Evolutionary conservation across 2,797 vertebrate genomes (phyloP).

Genomic region (Tapirus indicus): DNA sequence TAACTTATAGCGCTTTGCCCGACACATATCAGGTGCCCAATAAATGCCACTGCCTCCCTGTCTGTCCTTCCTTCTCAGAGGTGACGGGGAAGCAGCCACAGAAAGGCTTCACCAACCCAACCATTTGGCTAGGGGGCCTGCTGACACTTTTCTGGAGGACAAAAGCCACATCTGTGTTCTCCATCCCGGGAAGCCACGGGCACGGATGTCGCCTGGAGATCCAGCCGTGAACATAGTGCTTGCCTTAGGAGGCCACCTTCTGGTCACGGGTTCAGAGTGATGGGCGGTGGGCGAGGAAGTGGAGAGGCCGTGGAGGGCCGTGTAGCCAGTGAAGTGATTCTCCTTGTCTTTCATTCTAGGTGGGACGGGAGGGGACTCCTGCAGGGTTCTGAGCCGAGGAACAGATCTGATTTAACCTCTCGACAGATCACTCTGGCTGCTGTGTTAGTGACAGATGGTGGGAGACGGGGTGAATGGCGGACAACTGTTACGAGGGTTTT

Average conservation of each 20-base stretch:
- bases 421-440: neutral
- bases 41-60: fast-evolving
- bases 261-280: neutral
- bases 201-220: fast-evolving
- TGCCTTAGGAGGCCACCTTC: neutral
- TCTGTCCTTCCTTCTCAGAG: neutral
- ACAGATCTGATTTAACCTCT: neutral
- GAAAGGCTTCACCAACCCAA: neutral
- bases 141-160: neutral
- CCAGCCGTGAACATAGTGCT: fast-evolving
- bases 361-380: neutral
- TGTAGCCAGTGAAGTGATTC: fast-evolving
- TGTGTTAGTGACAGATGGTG: fast-evolving
- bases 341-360: neutral
- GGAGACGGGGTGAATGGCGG: fast-evolving
- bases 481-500: fast-evolving
- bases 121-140: fast-evolving
- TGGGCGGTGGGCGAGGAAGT: fast-evolving
- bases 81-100: neutral
- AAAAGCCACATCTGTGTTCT: neutral
- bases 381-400: neutral
- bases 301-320: neutral
- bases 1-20: neutral
- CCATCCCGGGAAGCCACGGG: fast-evolving
- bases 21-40: neutral